Evolutionary conservation across 1,140 invertebrate species (phyloP).

Genomic region (Galleria mellonella): DNA sequence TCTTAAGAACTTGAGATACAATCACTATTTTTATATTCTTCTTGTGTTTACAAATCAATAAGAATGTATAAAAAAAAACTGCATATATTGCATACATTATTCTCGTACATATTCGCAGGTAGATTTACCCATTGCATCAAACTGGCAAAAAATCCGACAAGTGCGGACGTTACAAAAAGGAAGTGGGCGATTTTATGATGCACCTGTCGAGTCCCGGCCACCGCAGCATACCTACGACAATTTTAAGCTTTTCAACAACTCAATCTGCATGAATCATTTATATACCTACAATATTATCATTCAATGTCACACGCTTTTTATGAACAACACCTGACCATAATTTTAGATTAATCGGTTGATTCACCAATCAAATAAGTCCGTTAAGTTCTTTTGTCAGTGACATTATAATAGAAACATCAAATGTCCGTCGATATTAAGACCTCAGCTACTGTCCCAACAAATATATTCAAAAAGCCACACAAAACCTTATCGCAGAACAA

Average conservation of each 20-base stretch:
- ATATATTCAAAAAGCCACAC: constrained; percentile 31
- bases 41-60: too few species aligned
- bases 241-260: too few species aligned
- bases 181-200: constrained; percentile 23
- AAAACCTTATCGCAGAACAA: constrained; percentile 48
- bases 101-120: neutral
- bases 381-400: too few species aligned
- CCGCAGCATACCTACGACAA: neutral
- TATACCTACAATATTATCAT: too few species aligned
- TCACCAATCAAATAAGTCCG: too few species aligned
- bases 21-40: too few species aligned
- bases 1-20: too few species aligned
- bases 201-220: constrained; percentile 22
- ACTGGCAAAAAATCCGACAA: neutral
- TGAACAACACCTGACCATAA: too few species aligned
- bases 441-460: constrained; percentile 51
- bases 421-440: constrained; percentile 12
- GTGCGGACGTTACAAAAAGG: constrained; percentile 17
- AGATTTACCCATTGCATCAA: neutral
- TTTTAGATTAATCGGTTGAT: too few species aligned
- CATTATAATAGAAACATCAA: constrained; percentile 6
- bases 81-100: neutral
- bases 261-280: too few species aligned
- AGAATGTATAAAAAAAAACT: too few species aligned
- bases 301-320: too few species aligned